Base-by-base conservation (phyloP, 2,888 invertebrate species). In the Sepioteuthis lessoniana region DNA sequence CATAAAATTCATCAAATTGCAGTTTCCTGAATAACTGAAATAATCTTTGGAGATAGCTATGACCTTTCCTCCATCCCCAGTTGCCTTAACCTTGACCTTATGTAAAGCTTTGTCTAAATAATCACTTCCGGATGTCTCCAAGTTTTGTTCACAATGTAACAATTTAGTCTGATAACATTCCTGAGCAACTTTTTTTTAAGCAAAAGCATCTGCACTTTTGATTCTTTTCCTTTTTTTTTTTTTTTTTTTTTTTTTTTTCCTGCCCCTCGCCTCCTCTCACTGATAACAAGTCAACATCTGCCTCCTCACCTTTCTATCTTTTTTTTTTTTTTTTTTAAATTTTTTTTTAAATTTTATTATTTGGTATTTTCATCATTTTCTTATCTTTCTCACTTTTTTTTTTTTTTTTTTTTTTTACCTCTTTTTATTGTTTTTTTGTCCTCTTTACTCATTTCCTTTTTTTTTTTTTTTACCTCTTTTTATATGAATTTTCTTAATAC, bases 51-150 rank as follows among this genome's bases (percentile, higher is more conserved):
- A 76, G 76, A 76, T 76, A 76, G 76, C 76, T 76, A 25, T 76
- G 76, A 76, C 76, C 76, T 76, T 76, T 76, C 76, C 76, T 76
- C n/a, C n/a, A 76, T 35, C 4, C n/a, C 16, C n/a, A 76, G 76
- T 76, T 76, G 76, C 76, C 76, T 76, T 76, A 76, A 76, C 76
- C 76, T 76, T 76, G 76, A 76, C 76, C 76, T 76, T 76, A 76
- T 76, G n/a, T 76, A 35, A 76, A 35, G 76, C 76, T 76, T 76
- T 76, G 76, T 76, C 76, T n/a, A n/a, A 76, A 76, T 76, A 76
- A 76, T 76, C 76, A 76, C 76, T 76, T 76, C 76, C 76, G 76
- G 76, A 76, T 76, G 76, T 76, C 76, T 76, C 76, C 76, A 76
- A n/a, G 76, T 76, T n/a, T 76, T 76, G 76, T 76, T 76, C 76